phyloP scores from a whole-genome alignment of 2,888 invertebrate species.

The Leptinotarsa rubiginosa region DNA sequence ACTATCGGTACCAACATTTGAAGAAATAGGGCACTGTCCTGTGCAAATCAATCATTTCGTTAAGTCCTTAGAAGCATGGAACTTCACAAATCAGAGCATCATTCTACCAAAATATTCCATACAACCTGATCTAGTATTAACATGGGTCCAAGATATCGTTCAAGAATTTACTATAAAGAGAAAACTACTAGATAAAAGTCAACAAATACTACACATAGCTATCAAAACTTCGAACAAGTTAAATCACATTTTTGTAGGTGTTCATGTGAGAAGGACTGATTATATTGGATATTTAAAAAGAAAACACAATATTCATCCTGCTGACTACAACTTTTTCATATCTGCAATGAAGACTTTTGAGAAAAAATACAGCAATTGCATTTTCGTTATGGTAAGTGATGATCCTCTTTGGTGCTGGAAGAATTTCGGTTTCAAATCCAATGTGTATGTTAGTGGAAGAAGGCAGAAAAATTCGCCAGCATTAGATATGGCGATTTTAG shows the following conservation, averaged over 20 bases:
- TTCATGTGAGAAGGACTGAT: constrained; percentile 72
- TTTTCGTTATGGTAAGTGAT: constrained; percentile 68
- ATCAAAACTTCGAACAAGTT: constrained; percentile 41
- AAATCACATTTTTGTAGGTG: constrained; percentile 66
- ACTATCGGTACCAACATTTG: constrained; percentile 69
- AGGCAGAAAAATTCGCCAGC: constrained; percentile 62
- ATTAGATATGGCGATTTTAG: constrained; percentile 67
- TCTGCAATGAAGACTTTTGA: constrained; percentile 66
- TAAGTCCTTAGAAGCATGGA: constrained; percentile 69
- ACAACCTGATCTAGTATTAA: constrained; percentile 69
- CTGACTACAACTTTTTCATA: constrained; percentile 63
- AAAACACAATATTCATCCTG: constrained; percentile 66
- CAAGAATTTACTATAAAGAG: constrained; percentile 70
- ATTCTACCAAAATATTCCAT: constrained; percentile 69
- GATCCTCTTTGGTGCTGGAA: constrained; percentile 67
- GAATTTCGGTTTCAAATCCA: constrained; percentile 60
- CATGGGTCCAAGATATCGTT: constrained; percentile 71
- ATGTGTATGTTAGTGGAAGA: constrained; percentile 65
- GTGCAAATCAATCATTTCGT: constrained; percentile 67
- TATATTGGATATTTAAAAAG: constrained; percentile 70
- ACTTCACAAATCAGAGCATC: constrained; percentile 71
- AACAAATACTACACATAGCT: constrained; percentile 53
- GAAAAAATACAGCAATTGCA: constrained; percentile 61
- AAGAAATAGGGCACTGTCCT: constrained; percentile 70
- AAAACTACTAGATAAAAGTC: constrained; percentile 66